Percentiles rank a stretch among this genome's conserved stretches.
Conservation (phyloP, 2,113 vertebrate genomes). For the Spheniscus mendiculus region DNA sequence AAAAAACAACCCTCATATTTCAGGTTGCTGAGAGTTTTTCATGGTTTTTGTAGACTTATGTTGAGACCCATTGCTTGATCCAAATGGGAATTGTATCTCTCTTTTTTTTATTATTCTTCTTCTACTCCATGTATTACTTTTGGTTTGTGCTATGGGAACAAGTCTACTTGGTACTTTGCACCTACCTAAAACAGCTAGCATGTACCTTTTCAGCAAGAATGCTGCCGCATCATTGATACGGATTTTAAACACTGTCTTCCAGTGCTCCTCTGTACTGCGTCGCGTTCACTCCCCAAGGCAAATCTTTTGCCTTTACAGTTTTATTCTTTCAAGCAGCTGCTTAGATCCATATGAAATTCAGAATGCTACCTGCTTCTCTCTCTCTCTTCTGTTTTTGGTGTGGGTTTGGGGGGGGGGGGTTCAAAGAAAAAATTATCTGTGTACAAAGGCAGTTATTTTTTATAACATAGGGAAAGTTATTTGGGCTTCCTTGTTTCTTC, state of each 20-base stretch:
- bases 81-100: background rate
- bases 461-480: background rate
- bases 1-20: background rate
- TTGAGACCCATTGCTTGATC: background rate
- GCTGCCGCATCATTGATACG: fast-evolving
- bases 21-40: background rate
- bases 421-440: background rate
- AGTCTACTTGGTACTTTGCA: background rate
- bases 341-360: background rate
- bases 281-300: background rate
- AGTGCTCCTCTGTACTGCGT: background rate
- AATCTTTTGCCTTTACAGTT: background rate
- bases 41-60: background rate
- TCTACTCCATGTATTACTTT: background rate
- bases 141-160: background rate
- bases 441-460: background rate
- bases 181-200: background rate
- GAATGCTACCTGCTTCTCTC: background rate
- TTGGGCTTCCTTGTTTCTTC: background rate
- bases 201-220: background rate
- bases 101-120: background rate
- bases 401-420: too few relatives aligned
- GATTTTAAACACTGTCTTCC: background rate
- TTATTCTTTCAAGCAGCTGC: background rate
- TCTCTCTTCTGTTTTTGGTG: background rate